These are phyloP conservation scores for Pseudochirops corinnae DNA, from an alignment of 2,797 vertebrate species.

Conservation along the genomic window DNA sequence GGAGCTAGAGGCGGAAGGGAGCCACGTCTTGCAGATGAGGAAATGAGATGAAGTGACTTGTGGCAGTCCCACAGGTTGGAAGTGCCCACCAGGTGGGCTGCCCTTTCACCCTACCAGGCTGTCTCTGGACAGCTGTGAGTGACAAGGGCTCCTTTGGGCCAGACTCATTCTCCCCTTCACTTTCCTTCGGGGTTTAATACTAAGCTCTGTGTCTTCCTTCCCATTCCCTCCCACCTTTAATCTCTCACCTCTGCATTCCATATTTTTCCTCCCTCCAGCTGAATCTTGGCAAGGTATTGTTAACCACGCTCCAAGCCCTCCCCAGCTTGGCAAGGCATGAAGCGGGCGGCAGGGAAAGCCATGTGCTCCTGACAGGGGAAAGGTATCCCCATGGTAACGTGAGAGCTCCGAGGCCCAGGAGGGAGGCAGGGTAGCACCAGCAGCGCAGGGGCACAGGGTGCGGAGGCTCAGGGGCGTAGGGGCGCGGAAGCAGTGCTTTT, in stretches of 20 bases:
- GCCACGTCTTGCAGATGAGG: not conserved
- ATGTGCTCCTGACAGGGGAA: not conserved
- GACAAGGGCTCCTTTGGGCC: not conserved
- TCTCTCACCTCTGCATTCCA: not conserved
- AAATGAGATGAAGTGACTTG: not conserved
- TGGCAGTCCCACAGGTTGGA: not conserved
- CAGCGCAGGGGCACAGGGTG: not conserved
- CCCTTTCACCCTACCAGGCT: not conserved
- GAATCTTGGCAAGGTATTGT: not conserved
- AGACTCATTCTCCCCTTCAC: not conserved
- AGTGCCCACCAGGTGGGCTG: no score
- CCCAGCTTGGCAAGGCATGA: not conserved
- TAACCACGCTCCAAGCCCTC: not conserved
- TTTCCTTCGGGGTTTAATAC: not conserved
- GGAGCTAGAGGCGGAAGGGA: not conserved
- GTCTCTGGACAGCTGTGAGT: not conserved
- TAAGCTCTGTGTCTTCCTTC: not conserved
- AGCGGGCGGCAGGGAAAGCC: not conserved
- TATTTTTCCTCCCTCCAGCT: not conserved
- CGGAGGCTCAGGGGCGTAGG: not conserved
- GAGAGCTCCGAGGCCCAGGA: not conserved
- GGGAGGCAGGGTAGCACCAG: not conserved
- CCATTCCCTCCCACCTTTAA: not conserved
- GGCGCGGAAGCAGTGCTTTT: not conserved
- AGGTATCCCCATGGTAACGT: not conserved